Percentiles rank a stretch among this genome's conserved stretches.
Conservation (phyloP, 2,113 vertebrate genomes). For the Planiliza haematocheilus region DNA sequence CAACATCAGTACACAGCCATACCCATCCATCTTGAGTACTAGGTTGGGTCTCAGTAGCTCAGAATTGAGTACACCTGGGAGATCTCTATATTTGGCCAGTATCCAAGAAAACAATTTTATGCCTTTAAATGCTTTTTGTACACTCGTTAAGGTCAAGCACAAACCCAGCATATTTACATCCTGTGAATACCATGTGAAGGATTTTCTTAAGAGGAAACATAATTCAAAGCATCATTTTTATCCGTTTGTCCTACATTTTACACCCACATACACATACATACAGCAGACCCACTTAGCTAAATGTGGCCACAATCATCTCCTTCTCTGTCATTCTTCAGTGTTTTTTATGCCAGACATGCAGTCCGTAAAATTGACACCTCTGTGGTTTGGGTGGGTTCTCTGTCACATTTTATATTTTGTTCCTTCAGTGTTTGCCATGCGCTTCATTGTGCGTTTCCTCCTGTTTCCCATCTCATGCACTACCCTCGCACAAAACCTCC, state of each 20-base stretch:
- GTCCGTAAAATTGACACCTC: constrained; percentile 24
- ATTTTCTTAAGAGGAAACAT: constrained; percentile 8
- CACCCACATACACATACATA: not conserved
- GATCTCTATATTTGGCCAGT: no score
- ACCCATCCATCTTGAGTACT: no score
- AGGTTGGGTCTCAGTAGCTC: no score
- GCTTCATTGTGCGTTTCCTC: constrained; percentile 18
- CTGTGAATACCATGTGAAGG: not conserved
- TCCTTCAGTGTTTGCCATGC: constrained; percentile 10
- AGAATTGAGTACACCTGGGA: no score
- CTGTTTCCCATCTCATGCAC: constrained; percentile 10
- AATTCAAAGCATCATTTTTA: not conserved
- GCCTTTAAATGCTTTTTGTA: not conserved
- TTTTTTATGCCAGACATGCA: constrained; percentile 27
- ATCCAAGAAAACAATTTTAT: no score
- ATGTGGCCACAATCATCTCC: not conserved
- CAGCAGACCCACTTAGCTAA: constrained; percentile 20
- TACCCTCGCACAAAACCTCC: constrained; percentile 26
- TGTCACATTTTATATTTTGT: constrained; percentile 42
- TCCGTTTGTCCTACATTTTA: constrained; percentile 1
- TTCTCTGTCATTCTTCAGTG: constrained; percentile 27
- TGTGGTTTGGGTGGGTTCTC: constrained; percentile 29
- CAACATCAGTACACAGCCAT: no score
- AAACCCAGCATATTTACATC: not conserved
- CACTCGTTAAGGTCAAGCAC: not conserved